A percentile compares a stretch with the other conserved stretches of the same genome.
phyloP scores from a whole-genome alignment of 2,797 vertebrate species.

The Sebastes miniatus region DNA sequence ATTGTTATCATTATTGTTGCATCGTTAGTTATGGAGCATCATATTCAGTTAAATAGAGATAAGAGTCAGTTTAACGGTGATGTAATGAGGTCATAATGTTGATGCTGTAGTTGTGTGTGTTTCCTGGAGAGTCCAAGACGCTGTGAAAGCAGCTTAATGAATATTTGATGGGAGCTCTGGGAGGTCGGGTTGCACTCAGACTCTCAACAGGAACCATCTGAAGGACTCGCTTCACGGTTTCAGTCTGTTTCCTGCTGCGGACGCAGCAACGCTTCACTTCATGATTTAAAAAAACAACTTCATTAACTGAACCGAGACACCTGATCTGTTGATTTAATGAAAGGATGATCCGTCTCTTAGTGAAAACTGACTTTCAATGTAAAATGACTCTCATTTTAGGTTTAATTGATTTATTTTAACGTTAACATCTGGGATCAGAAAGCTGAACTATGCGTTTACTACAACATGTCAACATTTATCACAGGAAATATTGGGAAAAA shows the following conservation, averaged over 20 bases:
- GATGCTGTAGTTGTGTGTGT: constrained; percentile 3
- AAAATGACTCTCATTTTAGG: not conserved
- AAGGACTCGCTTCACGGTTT: not conserved
- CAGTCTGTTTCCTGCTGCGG: not conserved
- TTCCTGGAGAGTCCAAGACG: constrained; percentile 41
- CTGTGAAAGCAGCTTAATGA: constrained; percentile 47
- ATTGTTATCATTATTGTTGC: not conserved
- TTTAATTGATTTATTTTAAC: not conserved
- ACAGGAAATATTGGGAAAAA: no score
- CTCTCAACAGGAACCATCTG: not conserved
- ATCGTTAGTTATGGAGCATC: not conserved
- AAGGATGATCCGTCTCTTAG: not conserved
- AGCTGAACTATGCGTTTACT: no score
- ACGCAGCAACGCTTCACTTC: not conserved
- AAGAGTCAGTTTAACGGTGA: not conserved
- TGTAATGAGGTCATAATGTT: constrained; percentile 1
- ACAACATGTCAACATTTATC: no score
- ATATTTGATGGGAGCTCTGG: constrained; percentile 51
- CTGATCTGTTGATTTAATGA: not conserved
- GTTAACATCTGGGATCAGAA: no score
- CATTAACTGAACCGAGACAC: not conserved
- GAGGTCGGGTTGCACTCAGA: constrained; percentile 42
- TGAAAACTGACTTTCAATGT: not conserved
- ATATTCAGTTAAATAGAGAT: not conserved
- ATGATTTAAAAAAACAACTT: not conserved